Conservation (phyloP, 2,113 vertebrate genomes). For the Elanus axillaris region DNA sequence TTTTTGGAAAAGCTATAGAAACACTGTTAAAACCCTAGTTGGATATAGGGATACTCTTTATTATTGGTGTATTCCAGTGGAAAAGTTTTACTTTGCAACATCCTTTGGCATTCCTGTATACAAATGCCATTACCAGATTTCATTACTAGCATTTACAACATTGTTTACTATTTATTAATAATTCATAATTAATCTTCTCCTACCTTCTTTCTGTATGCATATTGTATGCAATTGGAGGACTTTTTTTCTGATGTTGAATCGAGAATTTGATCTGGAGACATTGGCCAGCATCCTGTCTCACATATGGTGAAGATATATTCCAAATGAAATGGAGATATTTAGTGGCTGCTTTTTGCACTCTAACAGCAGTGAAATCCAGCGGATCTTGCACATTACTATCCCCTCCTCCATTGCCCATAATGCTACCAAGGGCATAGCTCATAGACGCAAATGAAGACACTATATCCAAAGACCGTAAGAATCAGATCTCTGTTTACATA, state of each 20-base stretch:
- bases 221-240: not conserved
- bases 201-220: not conserved
- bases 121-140: not conserved
- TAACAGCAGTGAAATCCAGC: not conserved
- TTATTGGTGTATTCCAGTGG: not conserved
- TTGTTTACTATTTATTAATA: not conserved
- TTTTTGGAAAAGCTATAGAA: not conserved
- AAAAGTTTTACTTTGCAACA: not conserved
- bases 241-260: not conserved
- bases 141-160: not conserved
- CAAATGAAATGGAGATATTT: not conserved
- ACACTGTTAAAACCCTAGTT: not conserved
- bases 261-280: not conserved
- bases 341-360: not conserved
- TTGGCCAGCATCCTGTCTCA: not conserved
- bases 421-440: not conserved
- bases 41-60: not conserved
- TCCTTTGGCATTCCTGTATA: not conserved
- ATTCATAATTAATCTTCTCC: not conserved
- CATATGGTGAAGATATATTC: not conserved
- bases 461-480: not conserved
- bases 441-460: not conserved
- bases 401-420: not conserved
- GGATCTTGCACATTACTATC: not conserved
- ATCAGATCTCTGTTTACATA: not conserved